These are phyloP conservation scores for Cantharis nigra DNA, from an alignment of 2,888 invertebrate species.

Conservation along the genomic window DNA sequence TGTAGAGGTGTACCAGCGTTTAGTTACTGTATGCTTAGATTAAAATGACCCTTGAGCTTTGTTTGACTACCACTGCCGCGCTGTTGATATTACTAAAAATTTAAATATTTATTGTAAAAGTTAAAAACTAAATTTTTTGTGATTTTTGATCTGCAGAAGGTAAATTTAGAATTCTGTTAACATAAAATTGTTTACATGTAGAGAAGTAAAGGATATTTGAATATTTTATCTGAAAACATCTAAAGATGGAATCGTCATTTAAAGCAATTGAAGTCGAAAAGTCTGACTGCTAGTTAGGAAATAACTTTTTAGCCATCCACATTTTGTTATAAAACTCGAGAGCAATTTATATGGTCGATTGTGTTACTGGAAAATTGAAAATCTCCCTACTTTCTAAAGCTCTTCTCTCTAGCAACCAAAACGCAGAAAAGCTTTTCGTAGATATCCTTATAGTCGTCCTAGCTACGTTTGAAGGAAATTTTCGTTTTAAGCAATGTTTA, in stretches of 20 bases:
- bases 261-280: constrained; percentile 11
- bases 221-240: constrained; percentile 16
- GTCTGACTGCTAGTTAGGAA: not conserved
- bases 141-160: no score
- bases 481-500: not conserved
- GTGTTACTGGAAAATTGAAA: constrained; percentile 26
- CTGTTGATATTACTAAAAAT: no score
- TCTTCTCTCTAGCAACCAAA: constrained; percentile 12
- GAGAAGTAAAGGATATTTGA: not conserved
- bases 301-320: not conserved
- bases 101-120: no score
- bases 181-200: not conserved
- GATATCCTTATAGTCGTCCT: constrained; percentile 9
- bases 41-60: no score
- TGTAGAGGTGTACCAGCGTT: no score
- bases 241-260: constrained; percentile 19
- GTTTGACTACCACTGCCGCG: no score
- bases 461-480: not conserved
- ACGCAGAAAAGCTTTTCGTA: constrained; percentile 11
- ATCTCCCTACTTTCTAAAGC: constrained; percentile 15
- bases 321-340: not conserved
- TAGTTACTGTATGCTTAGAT: no score
- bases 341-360: constrained; percentile 9
- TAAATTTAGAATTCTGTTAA: not conserved
- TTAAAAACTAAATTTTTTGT: no score